Conservation (phyloP, 2,113 vertebrate genomes). For the Sprattus sprattus region DNA sequence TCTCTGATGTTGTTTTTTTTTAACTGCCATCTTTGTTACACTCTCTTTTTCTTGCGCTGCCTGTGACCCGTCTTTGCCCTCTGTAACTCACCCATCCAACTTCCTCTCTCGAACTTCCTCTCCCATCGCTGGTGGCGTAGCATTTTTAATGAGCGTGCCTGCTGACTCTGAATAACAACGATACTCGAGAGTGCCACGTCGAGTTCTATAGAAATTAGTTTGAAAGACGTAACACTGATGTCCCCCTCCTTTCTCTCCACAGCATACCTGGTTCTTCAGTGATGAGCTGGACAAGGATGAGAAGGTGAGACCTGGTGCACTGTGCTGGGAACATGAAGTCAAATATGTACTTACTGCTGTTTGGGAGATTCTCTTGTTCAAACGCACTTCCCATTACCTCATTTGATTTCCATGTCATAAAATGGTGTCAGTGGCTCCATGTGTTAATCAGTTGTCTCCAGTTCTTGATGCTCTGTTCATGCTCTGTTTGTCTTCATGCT, state of each 20-base stretch:
- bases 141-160: not conserved
- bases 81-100: not conserved
- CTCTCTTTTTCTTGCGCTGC: not conserved
- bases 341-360: not conserved
- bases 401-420: too few species aligned
- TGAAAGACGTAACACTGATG: not conserved
- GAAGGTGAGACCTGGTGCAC: conserved; percentile 67
- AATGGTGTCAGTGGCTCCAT: not conserved
- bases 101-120: not conserved
- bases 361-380: too few species aligned
- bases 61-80: not conserved
- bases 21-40: not conserved
- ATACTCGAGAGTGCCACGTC: not conserved
- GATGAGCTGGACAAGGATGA: conserved; percentile 82
- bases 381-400: too few species aligned
- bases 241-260: conserved; percentile 24
- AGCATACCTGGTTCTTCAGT: conserved; percentile 89
- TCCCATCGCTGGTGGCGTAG: not conserved
- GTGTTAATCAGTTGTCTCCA: not conserved
- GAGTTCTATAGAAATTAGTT: not conserved
- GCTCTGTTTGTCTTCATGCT: not conserved
- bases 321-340: not conserved
- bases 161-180: not conserved
- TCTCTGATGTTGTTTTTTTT: conserved; percentile 54
- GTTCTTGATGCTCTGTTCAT: not conserved